Percentiles rank a stretch among this genome's conserved stretches.
phyloP scores from a whole-genome alignment of 2,797 vertebrate species.

The Characodon lateralis region DNA sequence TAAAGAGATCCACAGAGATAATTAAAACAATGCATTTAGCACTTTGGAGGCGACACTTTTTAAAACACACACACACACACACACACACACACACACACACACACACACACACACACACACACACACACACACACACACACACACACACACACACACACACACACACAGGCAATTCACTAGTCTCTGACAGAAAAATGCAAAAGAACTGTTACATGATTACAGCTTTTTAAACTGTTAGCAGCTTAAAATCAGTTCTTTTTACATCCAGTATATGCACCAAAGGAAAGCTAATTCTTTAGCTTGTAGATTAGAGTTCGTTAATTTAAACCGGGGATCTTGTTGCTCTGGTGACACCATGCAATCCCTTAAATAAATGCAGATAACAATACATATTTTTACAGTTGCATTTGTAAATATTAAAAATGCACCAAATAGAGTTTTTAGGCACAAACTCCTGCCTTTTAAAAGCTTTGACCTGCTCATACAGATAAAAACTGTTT shows the following conservation, averaged over 20 bases:
- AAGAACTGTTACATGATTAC: slow-evolving; percentile 15
- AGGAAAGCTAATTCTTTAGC: neutral
- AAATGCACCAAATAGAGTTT: neutral
- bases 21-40: slow-evolving; percentile 47
- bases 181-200: slow-evolving; percentile 34
- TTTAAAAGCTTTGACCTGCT: neutral
- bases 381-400: neutral
- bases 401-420: neutral
- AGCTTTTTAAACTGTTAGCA: slow-evolving; percentile 7
- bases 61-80: slow-evolving; percentile 20
- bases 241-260: slow-evolving; percentile 7
- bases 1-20: slow-evolving; percentile 46
- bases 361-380: neutral
- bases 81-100: too few species aligned
- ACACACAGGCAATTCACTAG: slow-evolving; percentile 17
- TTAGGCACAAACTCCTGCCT: neutral
- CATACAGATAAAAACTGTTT: neutral
- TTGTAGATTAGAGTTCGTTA: neutral
- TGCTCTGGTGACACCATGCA: neutral
- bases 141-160: neutral
- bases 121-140: neutral
- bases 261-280: neutral
- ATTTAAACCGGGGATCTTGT: neutral
- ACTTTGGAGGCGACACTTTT: slow-evolving; percentile 30
- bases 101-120: neutral